Evolutionary conservation across 1,140 invertebrate genomes (phyloP).

Genomic region (Arctopsyche grandis): DNA sequence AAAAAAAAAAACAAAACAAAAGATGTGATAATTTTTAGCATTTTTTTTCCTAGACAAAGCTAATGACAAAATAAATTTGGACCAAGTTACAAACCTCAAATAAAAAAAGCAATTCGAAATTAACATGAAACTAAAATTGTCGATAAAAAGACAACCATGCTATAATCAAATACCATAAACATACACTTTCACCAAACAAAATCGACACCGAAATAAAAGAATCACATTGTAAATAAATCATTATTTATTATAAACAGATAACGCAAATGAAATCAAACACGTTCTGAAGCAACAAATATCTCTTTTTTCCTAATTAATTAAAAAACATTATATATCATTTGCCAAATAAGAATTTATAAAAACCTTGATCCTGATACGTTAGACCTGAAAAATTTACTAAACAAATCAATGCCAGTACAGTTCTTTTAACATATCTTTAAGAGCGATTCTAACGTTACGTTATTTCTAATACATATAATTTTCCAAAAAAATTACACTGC

Average conservation of each 20-base stretch:
- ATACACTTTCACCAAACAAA: background rate
- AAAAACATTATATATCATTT: constrained; percentile 19
- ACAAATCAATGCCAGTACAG: constrained; percentile 65
- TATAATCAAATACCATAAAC: background rate
- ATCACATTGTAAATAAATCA: background rate
- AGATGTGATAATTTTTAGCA: too few relatives aligned
- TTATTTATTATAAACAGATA: too few relatives aligned
- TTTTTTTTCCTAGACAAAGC: too few relatives aligned
- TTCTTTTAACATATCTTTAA: constrained; percentile 54
- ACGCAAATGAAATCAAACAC: constrained; percentile 34
- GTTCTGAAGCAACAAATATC: constrained; percentile 23
- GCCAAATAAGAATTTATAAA: constrained; percentile 56
- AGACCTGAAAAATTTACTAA: constrained; percentile 68
- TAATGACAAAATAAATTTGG: too few relatives aligned
- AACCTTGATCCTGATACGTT: constrained; percentile 67
- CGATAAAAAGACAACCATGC: background rate
- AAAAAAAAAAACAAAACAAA: too few relatives aligned
- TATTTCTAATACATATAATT: too few relatives aligned
- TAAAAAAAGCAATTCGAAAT: too few relatives aligned
- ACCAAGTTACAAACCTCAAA: too few relatives aligned
- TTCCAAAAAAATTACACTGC: too few relatives aligned
- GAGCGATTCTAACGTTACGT: background rate
- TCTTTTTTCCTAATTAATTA: constrained; percentile 8
- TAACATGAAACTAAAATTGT: too few relatives aligned
- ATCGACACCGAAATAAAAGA: background rate